A percentile compares a stretch with the other conserved stretches of the same genome.
Evolutionary conservation across 2,113 vertebrate species (phyloP).

Genomic region (Pituophis catenifer): DNA sequence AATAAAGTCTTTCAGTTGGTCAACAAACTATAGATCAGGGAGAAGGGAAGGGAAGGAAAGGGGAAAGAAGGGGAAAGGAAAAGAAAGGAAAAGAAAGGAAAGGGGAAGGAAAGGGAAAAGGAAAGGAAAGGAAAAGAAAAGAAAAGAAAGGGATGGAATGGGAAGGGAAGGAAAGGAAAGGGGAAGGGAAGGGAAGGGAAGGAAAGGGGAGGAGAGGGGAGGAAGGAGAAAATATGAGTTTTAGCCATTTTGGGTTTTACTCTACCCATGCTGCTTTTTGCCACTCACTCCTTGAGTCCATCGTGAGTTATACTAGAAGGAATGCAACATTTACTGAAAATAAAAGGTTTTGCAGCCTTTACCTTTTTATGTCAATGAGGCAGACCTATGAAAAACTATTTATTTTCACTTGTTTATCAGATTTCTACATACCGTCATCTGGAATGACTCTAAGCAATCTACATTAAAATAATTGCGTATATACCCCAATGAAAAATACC

Average conservation of each 20-base stretch:
- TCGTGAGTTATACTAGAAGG: neutral
- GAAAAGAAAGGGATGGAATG: neutral
- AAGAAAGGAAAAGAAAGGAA: too few species aligned
- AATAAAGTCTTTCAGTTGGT: neutral
- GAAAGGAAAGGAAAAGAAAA: too few species aligned
- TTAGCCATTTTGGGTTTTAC: neutral
- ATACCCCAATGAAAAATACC: neutral
- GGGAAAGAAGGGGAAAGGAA: too few species aligned
- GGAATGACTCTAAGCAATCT: neutral
- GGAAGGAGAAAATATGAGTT: neutral
- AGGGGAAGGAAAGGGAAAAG: neutral
- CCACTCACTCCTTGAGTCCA: neutral
- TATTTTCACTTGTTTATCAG: neutral
- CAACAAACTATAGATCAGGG: neutral
- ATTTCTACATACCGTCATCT: neutral
- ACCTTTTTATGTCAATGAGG: neutral
- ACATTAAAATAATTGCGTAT: neutral
- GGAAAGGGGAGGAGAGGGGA: neutral
- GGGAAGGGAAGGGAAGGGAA: rapidly evolving
- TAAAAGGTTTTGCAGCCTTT: neutral
- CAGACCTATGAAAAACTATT: neutral
- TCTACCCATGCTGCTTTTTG: neutral
- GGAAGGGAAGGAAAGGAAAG: too few species aligned
- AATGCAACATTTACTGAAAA: neutral
- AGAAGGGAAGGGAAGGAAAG: too few species aligned